Base-by-base conservation (phyloP, 2,888 invertebrate species). In the Spatulosminthurus flaviceps region DNA sequence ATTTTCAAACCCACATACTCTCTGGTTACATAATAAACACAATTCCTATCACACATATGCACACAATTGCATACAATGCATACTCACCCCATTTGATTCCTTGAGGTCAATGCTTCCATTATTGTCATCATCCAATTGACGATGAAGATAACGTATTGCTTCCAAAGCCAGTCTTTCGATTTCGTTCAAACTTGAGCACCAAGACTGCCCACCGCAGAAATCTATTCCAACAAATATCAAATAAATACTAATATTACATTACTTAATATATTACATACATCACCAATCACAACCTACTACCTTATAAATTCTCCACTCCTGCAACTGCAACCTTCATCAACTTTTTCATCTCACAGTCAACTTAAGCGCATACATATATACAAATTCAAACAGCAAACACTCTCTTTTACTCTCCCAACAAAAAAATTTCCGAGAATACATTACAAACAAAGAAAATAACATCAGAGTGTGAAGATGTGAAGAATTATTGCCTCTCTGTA, bases 91-190 rank as follows among this genome's bases (percentile, higher is more conserved):
- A 89, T 96, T 96, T 83, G 97, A 97, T 91, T 98, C 98, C 83
- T 94, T 93, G 82, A 97, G 91, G 89, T 98, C 98, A 83, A 98
- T 95, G 88, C 96, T 96, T 81, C 98, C 98, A 89, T 98, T 96
- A 85, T 95, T 94, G 90, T 98, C 98, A 88, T 98, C 98, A 88
- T 98, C 98, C 84, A 98, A 90, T 88, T 97, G 95, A 83, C 92
- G 91, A 89, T 98, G 98, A 66, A 98, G 91, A 84, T 93, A 92
- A 82, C 92, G 92, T 87, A 98, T 97, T 80, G 98, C 97, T 88
- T 97, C 97, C 87, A 96, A 92, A 41, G 95, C 96, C 77, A 93
- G 91, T 84, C 92, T 92, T 90, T 97, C 96, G 87, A 67, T 43
- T 19, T 64, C 73, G 60, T 72, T 73, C 73, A 78, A 66, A 41